Conservation (phyloP, 2,797 vertebrate species). For the Tympanoctomys barrerae region DNA sequence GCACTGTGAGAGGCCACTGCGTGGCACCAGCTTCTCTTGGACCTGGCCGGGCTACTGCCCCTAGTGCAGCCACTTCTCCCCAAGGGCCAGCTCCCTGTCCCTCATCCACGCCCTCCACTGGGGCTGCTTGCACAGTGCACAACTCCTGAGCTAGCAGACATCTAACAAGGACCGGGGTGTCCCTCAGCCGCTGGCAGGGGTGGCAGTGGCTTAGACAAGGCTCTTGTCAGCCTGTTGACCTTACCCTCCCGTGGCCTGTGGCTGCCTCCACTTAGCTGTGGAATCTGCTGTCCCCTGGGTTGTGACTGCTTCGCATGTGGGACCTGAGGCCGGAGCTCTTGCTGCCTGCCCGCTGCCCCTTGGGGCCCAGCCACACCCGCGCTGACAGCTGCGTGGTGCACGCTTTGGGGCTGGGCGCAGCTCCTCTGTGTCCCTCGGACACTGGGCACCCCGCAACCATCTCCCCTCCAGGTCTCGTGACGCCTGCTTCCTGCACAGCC, state of each 20-base stretch:
- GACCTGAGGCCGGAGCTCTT: too few species aligned
- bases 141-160: background rate
- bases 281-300: background rate
- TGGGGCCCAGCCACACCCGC: background rate
- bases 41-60: background rate
- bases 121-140: background rate
- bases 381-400: background rate
- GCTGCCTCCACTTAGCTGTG: background rate
- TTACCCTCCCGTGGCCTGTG: background rate
- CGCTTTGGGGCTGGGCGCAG: too few species aligned
- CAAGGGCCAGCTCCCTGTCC: background rate
- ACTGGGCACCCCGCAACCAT: rapidly evolving
- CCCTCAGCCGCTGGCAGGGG: background rate
- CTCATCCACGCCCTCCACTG: background rate
- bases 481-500: background rate
- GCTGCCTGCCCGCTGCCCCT: background rate
- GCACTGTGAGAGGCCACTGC: rapidly evolving
- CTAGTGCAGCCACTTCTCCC: background rate
- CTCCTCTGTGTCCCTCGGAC: background rate
- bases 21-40: background rate
- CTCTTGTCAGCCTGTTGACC: background rate
- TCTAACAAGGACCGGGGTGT: background rate
- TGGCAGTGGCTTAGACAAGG: background rate
- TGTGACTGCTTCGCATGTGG: background rate
- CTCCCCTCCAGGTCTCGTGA: background rate